A percentile compares a stretch with the other conserved stretches of the same genome.
Conservation (phyloP, 2,797 vertebrate species). For the Petrocephalus sullivani region DNA sequence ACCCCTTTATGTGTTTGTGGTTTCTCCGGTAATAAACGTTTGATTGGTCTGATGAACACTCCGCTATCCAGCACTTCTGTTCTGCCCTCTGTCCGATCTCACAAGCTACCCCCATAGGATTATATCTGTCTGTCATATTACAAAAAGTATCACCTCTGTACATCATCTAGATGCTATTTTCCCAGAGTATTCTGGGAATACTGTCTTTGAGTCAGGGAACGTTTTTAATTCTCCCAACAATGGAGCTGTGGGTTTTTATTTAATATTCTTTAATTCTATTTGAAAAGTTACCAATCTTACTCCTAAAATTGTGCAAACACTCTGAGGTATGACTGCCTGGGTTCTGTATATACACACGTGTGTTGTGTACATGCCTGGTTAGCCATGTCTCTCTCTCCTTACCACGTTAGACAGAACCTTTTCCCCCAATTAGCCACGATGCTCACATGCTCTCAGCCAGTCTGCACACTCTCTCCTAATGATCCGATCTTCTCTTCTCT, state of each 20-base stretch:
- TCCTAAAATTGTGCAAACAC: neutral
- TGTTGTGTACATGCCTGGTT: neutral
- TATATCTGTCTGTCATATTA: neutral
- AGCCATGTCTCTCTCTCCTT: neutral
- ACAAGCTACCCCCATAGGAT: neutral
- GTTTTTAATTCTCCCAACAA: neutral
- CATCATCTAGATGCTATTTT: neutral
- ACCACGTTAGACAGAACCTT: neutral
- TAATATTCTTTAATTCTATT: neutral
- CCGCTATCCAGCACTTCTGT: neutral
- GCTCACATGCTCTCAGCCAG: neutral
- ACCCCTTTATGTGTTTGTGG: neutral
- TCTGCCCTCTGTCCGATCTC: neutral
- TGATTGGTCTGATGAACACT: constrained; percentile 2
- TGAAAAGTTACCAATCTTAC: neutral
- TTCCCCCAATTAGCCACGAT: neutral
- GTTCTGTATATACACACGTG: neutral
- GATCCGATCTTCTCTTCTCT: neutral
- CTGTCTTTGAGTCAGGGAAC: neutral
- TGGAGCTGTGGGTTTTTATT: neutral
- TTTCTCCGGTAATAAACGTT: neutral
- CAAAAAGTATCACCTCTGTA: neutral
- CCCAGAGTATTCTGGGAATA: neutral
- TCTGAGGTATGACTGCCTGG: neutral
- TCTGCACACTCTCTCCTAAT: neutral